A percentile compares a stretch with the other conserved stretches of the same genome.
Evolutionary conservation across 2,888 invertebrate species (phyloP).

Genomic region (Noctuana brunneofusca): DNA sequence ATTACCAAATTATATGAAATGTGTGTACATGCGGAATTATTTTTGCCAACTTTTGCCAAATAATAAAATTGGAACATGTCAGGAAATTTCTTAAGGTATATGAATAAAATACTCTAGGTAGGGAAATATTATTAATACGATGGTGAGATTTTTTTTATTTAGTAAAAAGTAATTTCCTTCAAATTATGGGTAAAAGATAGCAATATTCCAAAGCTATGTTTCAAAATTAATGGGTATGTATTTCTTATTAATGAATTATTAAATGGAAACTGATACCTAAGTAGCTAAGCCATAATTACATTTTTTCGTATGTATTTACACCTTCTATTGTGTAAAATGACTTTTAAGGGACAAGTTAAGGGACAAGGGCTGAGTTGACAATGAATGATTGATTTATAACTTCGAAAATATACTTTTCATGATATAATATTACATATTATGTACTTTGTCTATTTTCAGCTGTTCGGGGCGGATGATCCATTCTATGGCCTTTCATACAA

Average conservation of each 20-base stretch:
- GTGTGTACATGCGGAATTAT: neutral
- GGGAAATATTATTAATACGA: neutral
- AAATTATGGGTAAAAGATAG: no score
- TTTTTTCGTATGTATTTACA: neutral
- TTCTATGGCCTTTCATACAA: conserved; percentile 76
- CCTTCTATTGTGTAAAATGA: conserved; percentile 9
- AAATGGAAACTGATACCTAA: no score
- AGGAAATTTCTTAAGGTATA: no score
- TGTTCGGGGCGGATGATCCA: conserved; percentile 78
- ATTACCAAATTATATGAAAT: neutral
- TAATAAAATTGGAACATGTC: no score
- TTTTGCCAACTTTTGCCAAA: no score
- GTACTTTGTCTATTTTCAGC: conserved; percentile 55
- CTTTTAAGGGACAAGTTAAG: conserved; percentile 26
- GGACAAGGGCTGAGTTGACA: neutral
- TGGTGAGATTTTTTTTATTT: neutral
- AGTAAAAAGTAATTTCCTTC: no score
- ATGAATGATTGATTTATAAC: neutral
- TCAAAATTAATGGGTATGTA: neutral
- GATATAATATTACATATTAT: neutral
- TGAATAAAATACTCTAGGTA: no score
- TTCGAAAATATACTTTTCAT: neutral
- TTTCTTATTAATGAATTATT: no score
- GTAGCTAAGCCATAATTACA: neutral
- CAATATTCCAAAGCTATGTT: neutral